These are phyloP conservation scores for Ooceraea biroi DNA, from an alignment of 1,140 invertebrate genomes.

Conservation along the genomic window DNA sequence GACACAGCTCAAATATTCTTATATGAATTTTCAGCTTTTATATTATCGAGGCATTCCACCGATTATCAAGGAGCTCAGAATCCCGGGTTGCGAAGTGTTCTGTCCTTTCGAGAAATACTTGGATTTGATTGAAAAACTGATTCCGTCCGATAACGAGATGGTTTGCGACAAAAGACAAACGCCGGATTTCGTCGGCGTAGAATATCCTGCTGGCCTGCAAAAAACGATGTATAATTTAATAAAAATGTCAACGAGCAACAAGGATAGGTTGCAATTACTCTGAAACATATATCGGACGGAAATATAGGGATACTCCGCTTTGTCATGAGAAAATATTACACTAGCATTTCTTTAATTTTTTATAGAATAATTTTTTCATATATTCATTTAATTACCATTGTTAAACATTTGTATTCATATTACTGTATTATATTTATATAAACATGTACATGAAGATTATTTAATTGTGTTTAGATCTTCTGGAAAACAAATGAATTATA, in stretches of 20 bases:
- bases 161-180: constrained; percentile 64
- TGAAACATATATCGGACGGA: too few species aligned
- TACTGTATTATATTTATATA: too few species aligned
- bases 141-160: constrained; percentile 71
- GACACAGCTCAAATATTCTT: background rate
- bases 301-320: too few species aligned
- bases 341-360: constrained; percentile 16
- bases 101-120: constrained; percentile 86
- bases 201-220: constrained; percentile 22
- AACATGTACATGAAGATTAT: background rate
- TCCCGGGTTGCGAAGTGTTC: constrained; percentile 87
- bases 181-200: background rate
- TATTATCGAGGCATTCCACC: constrained; percentile 87
- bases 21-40: constrained; percentile 59
- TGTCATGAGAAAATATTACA: background rate
- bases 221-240: constrained; percentile 36
- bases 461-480: background rate
- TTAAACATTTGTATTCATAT: constrained; percentile 14
- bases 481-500: background rate
- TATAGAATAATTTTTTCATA: background rate
- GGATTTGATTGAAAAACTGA: constrained; percentile 58
- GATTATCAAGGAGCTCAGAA: constrained; percentile 82
- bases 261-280: too few species aligned
- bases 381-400: constrained; percentile 31
- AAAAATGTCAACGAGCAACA: background rate